Conservation (phyloP, 2,797 vertebrate species). For the Phrynocephalus vlangalii region DNA sequence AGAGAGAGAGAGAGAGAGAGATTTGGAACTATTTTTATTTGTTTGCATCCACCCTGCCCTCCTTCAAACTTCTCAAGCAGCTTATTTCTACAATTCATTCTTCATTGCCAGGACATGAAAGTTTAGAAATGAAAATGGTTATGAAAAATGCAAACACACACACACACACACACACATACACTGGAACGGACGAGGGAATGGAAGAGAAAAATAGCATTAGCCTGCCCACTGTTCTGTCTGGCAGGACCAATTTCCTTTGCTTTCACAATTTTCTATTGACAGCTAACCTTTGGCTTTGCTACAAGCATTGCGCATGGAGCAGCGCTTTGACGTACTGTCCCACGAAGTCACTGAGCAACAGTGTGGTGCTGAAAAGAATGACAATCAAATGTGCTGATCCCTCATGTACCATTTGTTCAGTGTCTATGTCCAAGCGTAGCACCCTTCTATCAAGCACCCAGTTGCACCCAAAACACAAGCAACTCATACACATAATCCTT, state of each 20-base stretch:
- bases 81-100: constrained; percentile 46
- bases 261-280: constrained; percentile 42
- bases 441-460: background rate
- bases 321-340: constrained; percentile 23
- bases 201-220: constrained; percentile 13
- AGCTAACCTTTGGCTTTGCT: constrained; percentile 39
- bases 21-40: constrained; percentile 52
- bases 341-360: constrained; percentile 5
- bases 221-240: background rate
- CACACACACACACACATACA: fast-evolving
- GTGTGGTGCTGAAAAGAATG: constrained; percentile 1
- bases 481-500: background rate
- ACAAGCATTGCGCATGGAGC: background rate
- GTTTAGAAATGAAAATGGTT: constrained; percentile 49
- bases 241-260: constrained; percentile 30
- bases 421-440: background rate
- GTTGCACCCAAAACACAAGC: background rate
- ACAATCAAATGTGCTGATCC: background rate
- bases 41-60: constrained; percentile 41
- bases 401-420: background rate
- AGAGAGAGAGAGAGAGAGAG: constrained; percentile 52
- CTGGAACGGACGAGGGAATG: background rate
- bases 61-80: constrained; percentile 30
- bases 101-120: background rate
- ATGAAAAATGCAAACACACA: background rate